phyloP scores from a whole-genome alignment of 2,113 vertebrate genomes.

The Apus apus region DNA sequence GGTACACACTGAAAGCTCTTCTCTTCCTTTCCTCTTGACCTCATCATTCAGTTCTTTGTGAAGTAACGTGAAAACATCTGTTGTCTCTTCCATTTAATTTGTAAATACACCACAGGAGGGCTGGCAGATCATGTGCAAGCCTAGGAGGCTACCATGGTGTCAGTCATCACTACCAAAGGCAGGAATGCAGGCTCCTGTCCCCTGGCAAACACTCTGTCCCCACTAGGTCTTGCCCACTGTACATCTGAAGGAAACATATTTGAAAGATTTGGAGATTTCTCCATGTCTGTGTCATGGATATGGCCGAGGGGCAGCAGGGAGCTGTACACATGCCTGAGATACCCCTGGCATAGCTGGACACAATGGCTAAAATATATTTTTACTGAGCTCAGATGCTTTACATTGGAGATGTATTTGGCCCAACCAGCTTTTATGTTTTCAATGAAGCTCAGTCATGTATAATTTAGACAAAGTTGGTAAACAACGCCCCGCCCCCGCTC shows the following conservation, averaged over 20 bases:
- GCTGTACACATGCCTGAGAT: fast-evolving
- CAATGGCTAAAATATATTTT: background rate
- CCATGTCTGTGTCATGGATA: fast-evolving
- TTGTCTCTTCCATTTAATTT: slow-evolving; percentile 25
- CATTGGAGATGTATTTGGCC: background rate
- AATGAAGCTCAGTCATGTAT: background rate
- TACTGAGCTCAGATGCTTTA: fast-evolving
- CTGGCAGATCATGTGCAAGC: background rate
- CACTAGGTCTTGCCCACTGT: background rate
- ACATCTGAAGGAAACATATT: background rate
- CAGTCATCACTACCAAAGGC: background rate
- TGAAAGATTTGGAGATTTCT: background rate
- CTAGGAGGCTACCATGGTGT: background rate
- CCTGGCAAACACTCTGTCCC: background rate
- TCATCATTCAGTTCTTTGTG: background rate
- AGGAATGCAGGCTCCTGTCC: background rate
- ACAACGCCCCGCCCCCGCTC: fast-evolving
- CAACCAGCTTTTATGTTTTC: background rate
- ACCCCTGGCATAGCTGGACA: background rate
- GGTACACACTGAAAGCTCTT: background rate
- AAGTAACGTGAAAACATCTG: slow-evolving; percentile 32
- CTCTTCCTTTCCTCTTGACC: background rate
- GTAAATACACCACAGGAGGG: background rate
- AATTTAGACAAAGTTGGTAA: background rate
- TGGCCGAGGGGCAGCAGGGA: fast-evolving